These are phyloP conservation scores for Philopedon plagiatum DNA, from an alignment of 2,888 invertebrate species.

Conservation along the genomic window DNA sequence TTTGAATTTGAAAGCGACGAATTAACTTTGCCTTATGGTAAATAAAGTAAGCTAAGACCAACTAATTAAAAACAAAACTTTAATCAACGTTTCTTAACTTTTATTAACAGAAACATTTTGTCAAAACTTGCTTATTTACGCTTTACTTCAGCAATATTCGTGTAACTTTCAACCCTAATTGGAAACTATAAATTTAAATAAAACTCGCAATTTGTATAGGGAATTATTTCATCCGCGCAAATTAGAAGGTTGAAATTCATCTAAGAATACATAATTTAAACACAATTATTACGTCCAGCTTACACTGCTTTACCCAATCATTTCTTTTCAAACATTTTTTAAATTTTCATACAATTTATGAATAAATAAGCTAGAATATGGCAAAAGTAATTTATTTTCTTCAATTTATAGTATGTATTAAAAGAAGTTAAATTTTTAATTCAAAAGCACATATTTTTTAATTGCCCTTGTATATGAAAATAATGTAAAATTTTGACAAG, in stretches of 20 bases:
- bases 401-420: too few relatives aligned
- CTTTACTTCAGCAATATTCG: background rate
- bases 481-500: too few relatives aligned
- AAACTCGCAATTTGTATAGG: constrained; percentile 17
- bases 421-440: too few relatives aligned
- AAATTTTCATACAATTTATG: too few relatives aligned
- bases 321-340: too few relatives aligned
- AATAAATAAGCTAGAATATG: too few relatives aligned
- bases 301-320: too few relatives aligned
- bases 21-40: constrained; percentile 9
- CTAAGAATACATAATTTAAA: background rate
- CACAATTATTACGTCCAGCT: background rate
- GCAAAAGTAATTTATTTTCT: too few relatives aligned
- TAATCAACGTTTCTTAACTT: constrained; percentile 35
- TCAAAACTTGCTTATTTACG: constrained; percentile 38
- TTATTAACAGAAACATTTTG: constrained; percentile 41
- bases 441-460: too few relatives aligned
- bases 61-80: constrained; percentile 39
- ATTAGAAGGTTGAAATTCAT: background rate
- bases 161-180: constrained; percentile 17
- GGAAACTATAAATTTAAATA: constrained; percentile 38
- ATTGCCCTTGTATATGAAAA: too few relatives aligned
- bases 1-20: background rate
- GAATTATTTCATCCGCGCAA: background rate
- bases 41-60: constrained; percentile 9